Percentiles rank a stretch among this genome's conserved stretches.
Evolutionary conservation across 1,140 invertebrate species (phyloP).

Genomic region (Listronotus oregonensis): DNA sequence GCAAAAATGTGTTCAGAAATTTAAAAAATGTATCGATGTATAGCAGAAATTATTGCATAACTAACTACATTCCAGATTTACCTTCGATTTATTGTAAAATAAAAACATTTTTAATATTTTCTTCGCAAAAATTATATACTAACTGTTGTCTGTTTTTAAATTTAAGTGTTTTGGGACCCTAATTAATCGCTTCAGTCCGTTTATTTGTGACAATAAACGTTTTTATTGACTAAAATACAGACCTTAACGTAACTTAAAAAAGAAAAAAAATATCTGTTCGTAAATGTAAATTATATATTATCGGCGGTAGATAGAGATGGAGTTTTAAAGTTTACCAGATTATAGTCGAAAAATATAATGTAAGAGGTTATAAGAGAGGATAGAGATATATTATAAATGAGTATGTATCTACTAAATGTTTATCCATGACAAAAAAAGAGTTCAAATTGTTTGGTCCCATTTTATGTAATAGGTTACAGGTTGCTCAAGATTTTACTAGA

Average conservation of each 20-base stretch:
- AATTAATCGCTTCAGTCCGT: constrained; percentile 25
- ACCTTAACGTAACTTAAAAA: background rate
- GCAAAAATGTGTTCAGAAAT: constrained; percentile 41
- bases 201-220: constrained; percentile 38
- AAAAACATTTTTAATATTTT: constrained; percentile 15
- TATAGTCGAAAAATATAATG: background rate
- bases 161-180: constrained; percentile 43
- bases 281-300: constrained; percentile 1
- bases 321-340: background rate
- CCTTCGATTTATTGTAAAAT: constrained; percentile 19
- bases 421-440: constrained; percentile 15
- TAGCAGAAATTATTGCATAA: constrained; percentile 30
- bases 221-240: background rate
- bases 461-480: background rate
- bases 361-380: too few species aligned
- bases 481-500: constrained; percentile 14
- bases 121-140: constrained; percentile 20
- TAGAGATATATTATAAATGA: constrained; percentile 1
- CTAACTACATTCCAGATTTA: constrained; percentile 39
- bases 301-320: background rate
- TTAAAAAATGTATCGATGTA: constrained; percentile 23
- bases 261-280: too few species aligned
- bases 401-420: constrained; percentile 8
- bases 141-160: constrained; percentile 43
- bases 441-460: constrained; percentile 17